A percentile compares a stretch with the other conserved stretches of the same genome.
Conservation (phyloP, 2,888 invertebrate species). For the Prionchulus punctatus region DNA sequence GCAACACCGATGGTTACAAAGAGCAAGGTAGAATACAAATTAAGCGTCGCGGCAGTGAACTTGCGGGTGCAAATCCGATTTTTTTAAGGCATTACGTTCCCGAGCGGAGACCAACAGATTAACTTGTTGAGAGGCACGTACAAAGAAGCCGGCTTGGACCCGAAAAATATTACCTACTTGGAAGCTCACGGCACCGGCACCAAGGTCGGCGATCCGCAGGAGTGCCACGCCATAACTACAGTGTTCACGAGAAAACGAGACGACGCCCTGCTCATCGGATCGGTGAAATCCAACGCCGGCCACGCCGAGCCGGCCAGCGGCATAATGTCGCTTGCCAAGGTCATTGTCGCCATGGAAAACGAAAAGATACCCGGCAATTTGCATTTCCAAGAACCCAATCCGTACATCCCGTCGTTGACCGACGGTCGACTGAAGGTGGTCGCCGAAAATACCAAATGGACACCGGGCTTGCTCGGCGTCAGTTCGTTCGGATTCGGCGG, state of each 20-base stretch:
- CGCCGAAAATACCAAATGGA: slow-evolving; percentile 60
- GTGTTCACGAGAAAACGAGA: slow-evolving; percentile 67
- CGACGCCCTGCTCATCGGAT: slow-evolving; percentile 58
- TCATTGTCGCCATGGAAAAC: slow-evolving; percentile 77
- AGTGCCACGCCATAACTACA: slow-evolving; percentile 80
- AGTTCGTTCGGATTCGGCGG: slow-evolving; percentile 99
- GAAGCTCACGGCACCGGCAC: too few species aligned
- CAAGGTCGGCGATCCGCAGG: too few species aligned
- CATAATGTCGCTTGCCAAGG: slow-evolving; percentile 30
- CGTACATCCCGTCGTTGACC: slow-evolving; percentile 69
- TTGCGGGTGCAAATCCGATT: neutral
- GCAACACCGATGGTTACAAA: slow-evolving; percentile 82
- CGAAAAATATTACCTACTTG: slow-evolving; percentile 66
- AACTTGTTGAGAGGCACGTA: slow-evolving; percentile 55
- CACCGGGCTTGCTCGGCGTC: slow-evolving; percentile 74
- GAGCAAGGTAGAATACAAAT: slow-evolving; percentile 50
- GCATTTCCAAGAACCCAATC: slow-evolving; percentile 69
- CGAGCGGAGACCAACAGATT: slow-evolving; percentile 50
- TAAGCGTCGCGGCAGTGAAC: too few species aligned
- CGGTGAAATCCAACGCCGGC: slow-evolving; percentile 97
- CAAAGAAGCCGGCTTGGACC: slow-evolving; percentile 47
- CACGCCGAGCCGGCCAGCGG: slow-evolving; percentile 68
- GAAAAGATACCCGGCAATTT: slow-evolving; percentile 76
- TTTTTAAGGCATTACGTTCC: slow-evolving; percentile 39
- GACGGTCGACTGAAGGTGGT: slow-evolving; percentile 82